These are phyloP conservation scores for Apaloderma vittatum DNA, from an alignment of 2,113 vertebrate species.

Conservation along the genomic window DNA sequence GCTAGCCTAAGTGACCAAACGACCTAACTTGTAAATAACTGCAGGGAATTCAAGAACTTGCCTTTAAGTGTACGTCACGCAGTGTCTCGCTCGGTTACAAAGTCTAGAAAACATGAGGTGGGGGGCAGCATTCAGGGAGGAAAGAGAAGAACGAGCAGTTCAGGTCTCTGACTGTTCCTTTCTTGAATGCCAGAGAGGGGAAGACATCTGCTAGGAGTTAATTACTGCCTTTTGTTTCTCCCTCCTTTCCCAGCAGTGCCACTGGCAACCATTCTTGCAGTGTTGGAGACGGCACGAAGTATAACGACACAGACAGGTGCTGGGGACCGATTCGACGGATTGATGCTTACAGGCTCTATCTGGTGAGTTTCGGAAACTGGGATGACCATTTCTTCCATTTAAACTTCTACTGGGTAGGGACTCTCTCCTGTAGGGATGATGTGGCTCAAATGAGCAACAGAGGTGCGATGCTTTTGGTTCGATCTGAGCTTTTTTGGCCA, in stretches of 20 bases:
- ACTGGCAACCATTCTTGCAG: constrained; percentile 89
- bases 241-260: constrained; percentile 62
- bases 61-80: background rate
- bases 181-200: background rate
- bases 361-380: constrained; percentile 84
- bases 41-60: background rate
- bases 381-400: background rate
- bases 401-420: background rate
- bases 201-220: constrained; percentile 37
- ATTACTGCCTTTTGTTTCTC: constrained; percentile 48
- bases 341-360: constrained; percentile 94
- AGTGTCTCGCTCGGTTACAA: background rate
- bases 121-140: background rate
- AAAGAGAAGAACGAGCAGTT: background rate
- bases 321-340: constrained; percentile 91
- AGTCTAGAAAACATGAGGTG: background rate
- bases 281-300: constrained; percentile 82
- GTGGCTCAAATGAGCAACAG: background rate
- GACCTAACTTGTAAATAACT: background rate
- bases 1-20: background rate
- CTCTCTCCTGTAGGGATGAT: background rate
- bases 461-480: background rate
- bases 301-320: constrained; percentile 92
- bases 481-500: background rate
- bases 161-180: background rate